Evolutionary conservation across 2,888 invertebrate species (phyloP).

Genomic region (Conomelus anceps): DNA sequence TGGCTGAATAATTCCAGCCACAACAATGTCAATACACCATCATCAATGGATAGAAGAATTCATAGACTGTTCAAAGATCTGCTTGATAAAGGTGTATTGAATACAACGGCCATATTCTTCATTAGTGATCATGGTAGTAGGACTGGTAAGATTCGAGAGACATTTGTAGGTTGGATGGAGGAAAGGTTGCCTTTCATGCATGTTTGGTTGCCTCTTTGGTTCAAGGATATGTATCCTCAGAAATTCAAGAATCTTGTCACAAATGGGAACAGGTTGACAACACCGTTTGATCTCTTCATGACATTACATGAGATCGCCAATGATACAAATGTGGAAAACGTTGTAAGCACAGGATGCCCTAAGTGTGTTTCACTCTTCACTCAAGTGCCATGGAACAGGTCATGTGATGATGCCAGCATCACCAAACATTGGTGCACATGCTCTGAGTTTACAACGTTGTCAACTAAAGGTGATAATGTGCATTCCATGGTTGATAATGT

Average conservation of each 20-base stretch:
- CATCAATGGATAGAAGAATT: constrained; percentile 58
- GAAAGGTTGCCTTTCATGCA: constrained; percentile 69
- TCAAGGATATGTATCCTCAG: constrained; percentile 49
- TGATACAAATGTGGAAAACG: constrained; percentile 20
- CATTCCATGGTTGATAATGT: constrained; percentile 26
- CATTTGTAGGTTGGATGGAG: constrained; percentile 67
- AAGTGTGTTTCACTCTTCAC: constrained; percentile 59
- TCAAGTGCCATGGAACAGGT: constrained; percentile 52
- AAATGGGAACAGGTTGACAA: constrained; percentile 61
- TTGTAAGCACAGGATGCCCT: constrained; percentile 44
- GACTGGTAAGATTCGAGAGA: constrained; percentile 62
- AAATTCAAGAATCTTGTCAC: constrained; percentile 50
- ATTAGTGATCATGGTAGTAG: constrained; percentile 75
- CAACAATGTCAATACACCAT: constrained; percentile 58
- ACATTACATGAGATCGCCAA: constrained; percentile 56
- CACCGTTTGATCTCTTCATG: constrained; percentile 68
- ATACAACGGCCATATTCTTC: constrained; percentile 62
- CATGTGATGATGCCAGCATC: constrained; percentile 61
- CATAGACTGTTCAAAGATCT: constrained; percentile 51
- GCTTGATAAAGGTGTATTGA: constrained; percentile 53
- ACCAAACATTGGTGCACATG: constrained; percentile 73
- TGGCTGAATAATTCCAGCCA: constrained; percentile 75
- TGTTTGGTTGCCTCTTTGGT: constrained; percentile 57
- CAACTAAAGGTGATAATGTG: constrained; percentile 30
- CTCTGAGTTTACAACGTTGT: constrained; percentile 44